Evolutionary conservation across 2,113 vertebrate genomes (phyloP).

Genomic region (Gallinago undulata): DNA sequence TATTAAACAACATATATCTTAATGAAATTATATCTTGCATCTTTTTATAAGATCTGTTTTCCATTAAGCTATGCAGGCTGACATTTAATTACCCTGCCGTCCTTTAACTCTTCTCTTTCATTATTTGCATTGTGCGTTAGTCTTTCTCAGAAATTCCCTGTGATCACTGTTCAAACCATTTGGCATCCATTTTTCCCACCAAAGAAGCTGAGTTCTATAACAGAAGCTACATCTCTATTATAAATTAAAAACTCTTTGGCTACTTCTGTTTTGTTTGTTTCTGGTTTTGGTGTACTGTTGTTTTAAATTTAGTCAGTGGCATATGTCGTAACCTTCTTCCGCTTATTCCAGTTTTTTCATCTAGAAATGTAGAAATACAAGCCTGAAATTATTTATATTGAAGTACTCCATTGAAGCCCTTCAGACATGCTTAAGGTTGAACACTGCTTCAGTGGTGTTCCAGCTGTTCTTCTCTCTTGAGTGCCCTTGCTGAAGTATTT

Average conservation of each 20-base stretch:
- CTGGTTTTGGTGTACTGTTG: not conserved
- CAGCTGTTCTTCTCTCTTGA: not conserved
- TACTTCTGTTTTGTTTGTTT: not conserved
- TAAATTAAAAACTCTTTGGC: not conserved
- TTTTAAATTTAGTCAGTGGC: not conserved
- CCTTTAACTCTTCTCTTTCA: not conserved
- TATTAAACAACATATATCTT: not conserved
- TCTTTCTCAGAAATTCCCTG: not conserved
- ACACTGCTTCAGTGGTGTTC: not conserved
- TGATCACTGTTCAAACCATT: not conserved
- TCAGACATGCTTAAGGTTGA: not conserved
- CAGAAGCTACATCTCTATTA: not conserved
- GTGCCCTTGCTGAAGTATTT: not conserved
- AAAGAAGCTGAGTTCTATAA: not conserved
- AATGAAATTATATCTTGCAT: not conserved
- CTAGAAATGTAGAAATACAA: not conserved
- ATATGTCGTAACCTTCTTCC: not conserved
- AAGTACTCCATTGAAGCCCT: not conserved
- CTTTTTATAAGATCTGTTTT: not conserved
- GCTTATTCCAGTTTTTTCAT: not conserved
- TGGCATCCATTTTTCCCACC: not conserved
- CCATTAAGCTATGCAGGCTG: not conserved
- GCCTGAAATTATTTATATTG: not conserved
- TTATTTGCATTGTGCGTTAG: not conserved
- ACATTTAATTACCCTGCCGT: not conserved